Base-by-base conservation (phyloP, 2,888 invertebrate genomes). In the Margaritifera margaritifera region DNA sequence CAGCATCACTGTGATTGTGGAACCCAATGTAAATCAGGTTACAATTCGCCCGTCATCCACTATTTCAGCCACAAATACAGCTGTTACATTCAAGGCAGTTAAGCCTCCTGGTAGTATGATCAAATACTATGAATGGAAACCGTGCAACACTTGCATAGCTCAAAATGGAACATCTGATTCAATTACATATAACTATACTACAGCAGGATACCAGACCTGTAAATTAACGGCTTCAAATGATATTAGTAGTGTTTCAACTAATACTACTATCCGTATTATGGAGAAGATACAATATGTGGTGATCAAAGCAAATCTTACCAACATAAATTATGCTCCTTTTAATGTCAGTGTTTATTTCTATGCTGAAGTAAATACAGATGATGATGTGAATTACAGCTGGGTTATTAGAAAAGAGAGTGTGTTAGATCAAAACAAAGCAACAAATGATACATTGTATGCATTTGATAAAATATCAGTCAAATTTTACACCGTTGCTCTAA, bases 221-320 rank as follows among this genome's bases (percentile, higher is more conserved):
- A 74, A 58, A 25, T 67, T 78, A 4, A 67, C 62, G 1, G 79
- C 71, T 27, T 62, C 69, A 27, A 81, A 77, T 68, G 77, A 72
- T 19, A 70, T 75, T 2, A 75, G 77, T 56, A 61, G 50, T 31
- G 66, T 62, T 8, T 51, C 66, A 24, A 19, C 25, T 18, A 65
- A 42, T 42, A 15, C 15, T 11, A 42, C 42, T 42, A 15, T 42
- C 42, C 42, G 42, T 15, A 42, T 42, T 42, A 3, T 42, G 42
- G 42, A 42, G 11, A 42, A 42, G 15, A 42, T 42, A 42, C 11
- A 42, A 42, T 42, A 42, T 42, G 42, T 42, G 42, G 3, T 42
- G 15, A 42, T 42, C 2, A 42, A 42, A 42, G 3, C 42, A 42
- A 42, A 42, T 42, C 42, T 42, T 11, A 42, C 42, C 42, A 42